A percentile compares a stretch with the other conserved stretches of the same genome.
These are phyloP conservation scores for Cantharis rustica DNA, from an alignment of 2,888 invertebrate species.

Conservation along the genomic window DNA sequence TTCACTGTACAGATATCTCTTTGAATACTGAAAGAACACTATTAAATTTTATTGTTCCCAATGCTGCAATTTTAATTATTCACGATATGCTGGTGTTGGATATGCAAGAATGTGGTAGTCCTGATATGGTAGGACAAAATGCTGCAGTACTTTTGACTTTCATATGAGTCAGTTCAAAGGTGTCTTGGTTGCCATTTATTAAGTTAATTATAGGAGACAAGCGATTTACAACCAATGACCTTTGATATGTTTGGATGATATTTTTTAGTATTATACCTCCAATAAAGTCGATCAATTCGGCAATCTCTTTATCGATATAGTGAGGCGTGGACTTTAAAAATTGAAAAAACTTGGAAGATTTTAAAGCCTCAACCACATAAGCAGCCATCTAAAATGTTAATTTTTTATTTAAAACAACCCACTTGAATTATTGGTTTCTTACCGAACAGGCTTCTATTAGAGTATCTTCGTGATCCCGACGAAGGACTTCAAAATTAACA, in stretches of 20 bases:
- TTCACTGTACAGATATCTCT: not conserved
- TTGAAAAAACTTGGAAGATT: not conserved
- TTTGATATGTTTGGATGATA: not conserved
- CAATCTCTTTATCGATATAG: not conserved
- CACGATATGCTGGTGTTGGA: not conserved
- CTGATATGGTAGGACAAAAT: not conserved
- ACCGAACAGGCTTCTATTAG: not conserved
- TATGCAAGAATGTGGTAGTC: not conserved
- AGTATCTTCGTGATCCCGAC: not conserved
- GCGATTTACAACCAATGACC: not conserved
- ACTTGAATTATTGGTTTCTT: not conserved
- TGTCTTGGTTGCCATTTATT: not conserved
- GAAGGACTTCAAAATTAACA: not conserved
- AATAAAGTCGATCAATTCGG: not conserved
- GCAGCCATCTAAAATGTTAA: not conserved
- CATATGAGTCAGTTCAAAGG: not conserved
- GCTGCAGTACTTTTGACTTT: not conserved
- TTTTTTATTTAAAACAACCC: not conserved
- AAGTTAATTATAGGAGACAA: not conserved
- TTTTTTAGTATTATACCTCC: not conserved
- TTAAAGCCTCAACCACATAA: not conserved
- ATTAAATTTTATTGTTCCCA: not conserved
- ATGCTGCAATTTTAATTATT: not conserved
- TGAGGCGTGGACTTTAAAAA: not conserved
- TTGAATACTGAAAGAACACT: not conserved